Percentiles rank a stretch among this genome's conserved stretches.
phyloP scores from a whole-genome alignment of 2,797 vertebrate genomes.

The Alcedo atthis region DNA sequence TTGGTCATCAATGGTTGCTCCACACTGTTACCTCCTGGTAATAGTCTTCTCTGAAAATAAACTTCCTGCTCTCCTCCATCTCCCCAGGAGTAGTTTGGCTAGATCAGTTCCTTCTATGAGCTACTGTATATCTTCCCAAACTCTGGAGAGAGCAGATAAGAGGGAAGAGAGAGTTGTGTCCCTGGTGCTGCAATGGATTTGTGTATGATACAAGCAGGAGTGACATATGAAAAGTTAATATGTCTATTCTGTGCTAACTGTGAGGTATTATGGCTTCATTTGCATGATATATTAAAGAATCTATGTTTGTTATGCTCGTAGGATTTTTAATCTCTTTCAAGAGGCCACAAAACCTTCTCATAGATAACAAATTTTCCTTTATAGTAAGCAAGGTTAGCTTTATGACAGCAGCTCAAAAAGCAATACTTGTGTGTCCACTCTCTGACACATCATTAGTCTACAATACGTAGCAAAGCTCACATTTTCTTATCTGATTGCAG shows the following conservation, averaged over 20 bases:
- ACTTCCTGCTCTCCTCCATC: background rate
- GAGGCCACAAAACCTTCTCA: background rate
- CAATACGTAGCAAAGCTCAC: conserved; percentile 6
- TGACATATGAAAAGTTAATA: background rate
- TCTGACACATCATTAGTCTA: conserved; percentile 33
- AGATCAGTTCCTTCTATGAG: background rate
- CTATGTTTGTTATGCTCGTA: background rate
- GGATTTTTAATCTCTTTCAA: background rate
- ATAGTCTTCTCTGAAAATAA: background rate
- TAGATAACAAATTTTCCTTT: background rate
- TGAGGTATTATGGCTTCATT: background rate
- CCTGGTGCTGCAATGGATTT: background rate
- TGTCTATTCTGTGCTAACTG: background rate
- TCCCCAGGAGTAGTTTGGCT: background rate
- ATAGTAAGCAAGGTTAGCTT: background rate
- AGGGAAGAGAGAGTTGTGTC: fast-evolving
- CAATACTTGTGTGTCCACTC: background rate
- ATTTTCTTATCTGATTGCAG: conserved; percentile 45
- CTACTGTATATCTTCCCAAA: background rate
- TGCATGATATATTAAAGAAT: background rate
- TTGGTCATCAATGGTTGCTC: background rate
- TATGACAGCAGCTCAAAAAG: background rate
- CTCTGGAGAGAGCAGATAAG: background rate
- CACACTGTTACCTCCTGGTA: background rate
- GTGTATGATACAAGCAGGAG: background rate